Percentiles rank a stretch among this genome's conserved stretches.
Evolutionary conservation across 1,140 invertebrate species (phyloP).

Genomic region (Battus philenor): DNA sequence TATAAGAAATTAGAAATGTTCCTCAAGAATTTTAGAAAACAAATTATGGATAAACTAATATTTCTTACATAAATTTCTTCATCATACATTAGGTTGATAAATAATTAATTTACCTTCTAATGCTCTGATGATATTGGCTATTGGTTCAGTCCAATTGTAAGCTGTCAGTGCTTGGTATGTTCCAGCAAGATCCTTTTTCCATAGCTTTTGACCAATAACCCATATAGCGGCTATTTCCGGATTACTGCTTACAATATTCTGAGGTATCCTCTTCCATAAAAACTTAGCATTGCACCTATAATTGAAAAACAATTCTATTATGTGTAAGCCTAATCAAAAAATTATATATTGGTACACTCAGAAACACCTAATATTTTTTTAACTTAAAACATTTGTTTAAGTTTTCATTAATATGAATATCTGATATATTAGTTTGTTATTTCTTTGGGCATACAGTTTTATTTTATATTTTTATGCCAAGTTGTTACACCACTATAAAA

Average conservation of each 20-base stretch:
- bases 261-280: conserved; percentile 93
- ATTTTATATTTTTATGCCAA: no score
- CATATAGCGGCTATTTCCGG: conserved; percentile 87
- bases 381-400: no score
- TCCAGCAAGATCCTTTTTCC: conserved; percentile 87
- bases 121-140: conserved; percentile 85
- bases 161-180: conserved; percentile 83
- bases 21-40: conserved; percentile 4
- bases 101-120: conserved; percentile 79
- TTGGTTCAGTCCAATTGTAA: conserved; percentile 83
- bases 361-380: no score
- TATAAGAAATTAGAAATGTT: no score
- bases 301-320: conserved; percentile 5
- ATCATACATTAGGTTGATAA: not conserved
- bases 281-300: conserved; percentile 92
- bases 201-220: conserved; percentile 89
- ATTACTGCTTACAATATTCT: conserved; percentile 80
- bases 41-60: conserved; percentile 10
- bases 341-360: no score
- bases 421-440: no score
- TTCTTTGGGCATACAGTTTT: no score
- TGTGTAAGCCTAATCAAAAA: no score
- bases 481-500: no score
- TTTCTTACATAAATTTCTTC: not conserved
- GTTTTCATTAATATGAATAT: no score